Conservation (phyloP, 2,888 invertebrate species). For the Erebia palarica region DNA sequence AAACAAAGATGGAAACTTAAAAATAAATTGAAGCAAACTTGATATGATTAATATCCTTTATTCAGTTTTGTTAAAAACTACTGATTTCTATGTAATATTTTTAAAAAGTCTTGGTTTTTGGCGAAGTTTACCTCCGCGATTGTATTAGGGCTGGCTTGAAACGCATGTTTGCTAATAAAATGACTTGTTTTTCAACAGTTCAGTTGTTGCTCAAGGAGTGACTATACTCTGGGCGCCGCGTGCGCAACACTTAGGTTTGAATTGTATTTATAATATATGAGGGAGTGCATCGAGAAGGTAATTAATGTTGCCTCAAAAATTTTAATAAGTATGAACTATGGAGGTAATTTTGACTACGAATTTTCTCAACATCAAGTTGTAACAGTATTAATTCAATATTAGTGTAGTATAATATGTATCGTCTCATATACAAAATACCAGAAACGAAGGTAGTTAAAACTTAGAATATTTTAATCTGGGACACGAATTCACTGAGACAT, state of each 20-base stretch:
- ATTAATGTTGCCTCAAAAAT: constrained; percentile 74
- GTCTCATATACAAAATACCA: neutral
- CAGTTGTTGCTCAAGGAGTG: constrained; percentile 82
- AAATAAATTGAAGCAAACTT: neutral
- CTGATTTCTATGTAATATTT: neutral
- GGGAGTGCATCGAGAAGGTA: constrained; percentile 80
- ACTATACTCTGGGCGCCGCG: constrained; percentile 81
- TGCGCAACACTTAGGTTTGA: constrained; percentile 82
- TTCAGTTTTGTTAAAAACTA: no score
- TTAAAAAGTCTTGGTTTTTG: neutral
- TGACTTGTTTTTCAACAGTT: constrained; percentile 82
- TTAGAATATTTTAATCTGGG: neutral
- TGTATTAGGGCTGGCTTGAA: constrained; percentile 71
- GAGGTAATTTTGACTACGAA: constrained; percentile 52
- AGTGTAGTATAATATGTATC: neutral
- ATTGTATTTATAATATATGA: constrained; percentile 80
- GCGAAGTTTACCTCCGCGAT: constrained; percentile 60
- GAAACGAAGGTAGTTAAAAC: neutral
- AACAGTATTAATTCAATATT: neutral
- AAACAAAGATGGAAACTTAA: neutral
- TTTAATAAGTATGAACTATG: constrained; percentile 59
- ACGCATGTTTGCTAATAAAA: constrained; percentile 81
- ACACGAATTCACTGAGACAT: neutral
- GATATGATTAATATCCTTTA: no score
- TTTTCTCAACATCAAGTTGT: neutral